phyloP scores from a whole-genome alignment of 1,140 invertebrate genomes.

The Aphidius ervi region DNA sequence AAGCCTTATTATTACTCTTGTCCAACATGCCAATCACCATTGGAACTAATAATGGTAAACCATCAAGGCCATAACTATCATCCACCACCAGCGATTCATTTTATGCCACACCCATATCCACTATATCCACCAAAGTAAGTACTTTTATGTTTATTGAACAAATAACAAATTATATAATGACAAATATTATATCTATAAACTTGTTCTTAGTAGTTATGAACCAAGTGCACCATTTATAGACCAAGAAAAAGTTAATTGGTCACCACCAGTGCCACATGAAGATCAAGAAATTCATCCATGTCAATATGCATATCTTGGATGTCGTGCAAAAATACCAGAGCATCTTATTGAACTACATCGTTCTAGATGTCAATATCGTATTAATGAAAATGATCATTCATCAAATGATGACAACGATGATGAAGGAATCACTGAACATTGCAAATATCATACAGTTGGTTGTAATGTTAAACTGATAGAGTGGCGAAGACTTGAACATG shows the following conservation, averaged over 20 bases:
- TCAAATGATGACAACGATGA: constrained; percentile 32
- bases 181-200: background rate
- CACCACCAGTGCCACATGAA: constrained; percentile 17
- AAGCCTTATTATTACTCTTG: constrained; percentile 41
- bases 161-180: background rate
- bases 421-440: constrained; percentile 30
- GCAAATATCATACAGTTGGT: constrained; percentile 30
- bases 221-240: constrained; percentile 38
- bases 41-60: constrained; percentile 25
- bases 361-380: constrained; percentile 44
- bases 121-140: constrained; percentile 17
- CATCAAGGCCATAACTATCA: constrained; percentile 9
- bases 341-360: constrained; percentile 37
- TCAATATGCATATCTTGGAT: constrained; percentile 38
- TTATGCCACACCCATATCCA: constrained; percentile 29
- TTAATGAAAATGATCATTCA: constrained; percentile 35
- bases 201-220: constrained; percentile 1
- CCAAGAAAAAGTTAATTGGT: constrained; percentile 25
- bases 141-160: background rate
- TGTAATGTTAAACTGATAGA: constrained; percentile 36
- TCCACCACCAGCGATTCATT: constrained; percentile 22
- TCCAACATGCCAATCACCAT: constrained; percentile 33
- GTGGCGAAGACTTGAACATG: constrained; percentile 37
- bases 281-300: constrained; percentile 32
- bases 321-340: constrained; percentile 37